Conservation (phyloP, 1,140 invertebrate genomes). For the Orius laevigatus region DNA sequence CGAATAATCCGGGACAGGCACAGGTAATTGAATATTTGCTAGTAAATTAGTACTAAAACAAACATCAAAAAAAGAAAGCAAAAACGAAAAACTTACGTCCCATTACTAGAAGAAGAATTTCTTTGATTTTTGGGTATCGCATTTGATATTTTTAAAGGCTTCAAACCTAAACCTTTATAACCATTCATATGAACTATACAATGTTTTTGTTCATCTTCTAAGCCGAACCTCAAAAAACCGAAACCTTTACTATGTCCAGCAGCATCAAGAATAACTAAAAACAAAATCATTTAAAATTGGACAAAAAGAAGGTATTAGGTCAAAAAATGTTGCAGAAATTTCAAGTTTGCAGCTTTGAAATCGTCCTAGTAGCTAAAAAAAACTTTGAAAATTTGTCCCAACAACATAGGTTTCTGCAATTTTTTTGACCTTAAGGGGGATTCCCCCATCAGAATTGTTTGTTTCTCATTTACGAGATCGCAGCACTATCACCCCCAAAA, state of each 20-base stretch:
- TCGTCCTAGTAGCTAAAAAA: no score
- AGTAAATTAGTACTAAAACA: not conserved
- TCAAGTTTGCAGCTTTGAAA: no score
- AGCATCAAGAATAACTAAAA: conserved; percentile 66
- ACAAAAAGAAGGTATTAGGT: no score
- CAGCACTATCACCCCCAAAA: no score
- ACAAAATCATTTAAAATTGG: conserved; percentile 12
- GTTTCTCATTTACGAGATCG: no score
- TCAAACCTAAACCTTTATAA: conserved; percentile 62
- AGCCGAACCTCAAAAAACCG: conserved; percentile 89
- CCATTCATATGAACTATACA: conserved; percentile 80
- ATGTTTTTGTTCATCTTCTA: conserved; percentile 86
- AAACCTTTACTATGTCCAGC: conserved; percentile 87
- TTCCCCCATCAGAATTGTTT: no score
- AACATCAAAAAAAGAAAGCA: not conserved
- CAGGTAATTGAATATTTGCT: conserved; percentile 1
- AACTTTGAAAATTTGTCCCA: no score
- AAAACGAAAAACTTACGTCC: conserved; percentile 16
- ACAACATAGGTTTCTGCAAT: no score
- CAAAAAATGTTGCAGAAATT: no score
- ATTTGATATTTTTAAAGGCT: conserved; percentile 77
- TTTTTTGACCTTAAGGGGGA: no score
- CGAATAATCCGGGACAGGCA: conserved; percentile 31
- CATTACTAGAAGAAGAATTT: conserved; percentile 1
- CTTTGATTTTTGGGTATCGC: conserved; percentile 63